Base-by-base conservation (phyloP, 2,797 vertebrate species). In the Diplodus puntazzo region DNA sequence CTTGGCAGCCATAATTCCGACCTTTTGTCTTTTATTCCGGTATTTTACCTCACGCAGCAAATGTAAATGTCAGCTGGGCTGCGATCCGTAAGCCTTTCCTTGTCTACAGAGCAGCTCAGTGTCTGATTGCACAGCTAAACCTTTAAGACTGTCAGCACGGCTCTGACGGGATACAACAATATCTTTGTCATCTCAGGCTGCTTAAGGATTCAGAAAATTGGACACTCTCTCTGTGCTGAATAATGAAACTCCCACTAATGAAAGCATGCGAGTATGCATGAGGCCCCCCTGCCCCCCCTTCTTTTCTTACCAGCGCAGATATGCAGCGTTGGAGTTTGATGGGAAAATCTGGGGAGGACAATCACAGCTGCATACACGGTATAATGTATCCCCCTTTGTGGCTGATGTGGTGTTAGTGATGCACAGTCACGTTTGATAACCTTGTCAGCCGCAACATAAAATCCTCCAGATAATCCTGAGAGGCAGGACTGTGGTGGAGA, bases 21-120 rank as follows among this genome's bases (percentile, higher is more conserved):
- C 70, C 72, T 61, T 67, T 79, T 68, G 60, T 66, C 23, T 42
- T 72, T 25, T 72, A 11, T 21, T 1, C 6, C 50, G 53, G 34
- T 23, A 12, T 76, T 83, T 70, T 45, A 75, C 53, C 62, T 58
- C 48, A 11, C 43, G 2, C 67, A 12, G 75, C 57, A 75, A 63
- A 81, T 78, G 48, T 70, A 83, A 89, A 89, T 86, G 87, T 83
- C 89, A 83, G 7, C 62, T 12, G 13, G 59, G 50, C 76, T 43
- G 69, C 27, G 12, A 58, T 69, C 54, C 18, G 13, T 48, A 10
- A 61, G 77, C 58, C 45, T 12, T 34, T 20, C 17, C 63, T 55
- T 0, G 10, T 59, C 68, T 2, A 53, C 81, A 54, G 63, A 67
- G 59, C 45, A 3, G 45, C 82, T 77, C 81, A 39, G 49, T 12